Percentiles rank a stretch among this genome's conserved stretches.
Conservation (phyloP, 2,797 vertebrate species). For the Takifugu rubripes region DNA sequence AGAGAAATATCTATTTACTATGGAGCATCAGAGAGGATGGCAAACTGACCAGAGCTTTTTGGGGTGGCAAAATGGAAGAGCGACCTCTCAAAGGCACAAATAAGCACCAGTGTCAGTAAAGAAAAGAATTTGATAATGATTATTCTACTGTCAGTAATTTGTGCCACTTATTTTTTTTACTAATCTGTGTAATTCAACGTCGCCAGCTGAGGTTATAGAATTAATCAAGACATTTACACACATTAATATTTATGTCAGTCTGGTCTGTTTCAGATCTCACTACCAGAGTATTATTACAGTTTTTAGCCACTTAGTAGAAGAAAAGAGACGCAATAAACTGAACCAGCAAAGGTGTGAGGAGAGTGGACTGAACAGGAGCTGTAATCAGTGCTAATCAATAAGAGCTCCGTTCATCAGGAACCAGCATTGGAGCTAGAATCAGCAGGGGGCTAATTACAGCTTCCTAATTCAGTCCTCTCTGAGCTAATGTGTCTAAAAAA, state of each 20-base stretch:
- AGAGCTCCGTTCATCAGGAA: conserved; percentile 50
- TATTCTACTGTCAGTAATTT: too few relatives aligned
- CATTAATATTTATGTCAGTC: conserved; percentile 1
- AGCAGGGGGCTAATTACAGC: conserved; percentile 50
- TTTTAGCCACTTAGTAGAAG: background rate
- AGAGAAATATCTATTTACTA: too few relatives aligned
- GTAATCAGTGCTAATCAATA: conserved; percentile 20
- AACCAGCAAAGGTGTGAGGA: conserved; percentile 7
- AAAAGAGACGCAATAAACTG: background rate
- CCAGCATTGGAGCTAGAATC: conserved; percentile 30
- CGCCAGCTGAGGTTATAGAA: too few relatives aligned
- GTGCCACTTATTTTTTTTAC: too few relatives aligned
- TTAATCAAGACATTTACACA: background rate
- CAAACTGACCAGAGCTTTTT: too few relatives aligned
- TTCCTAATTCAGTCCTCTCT: conserved; percentile 12
- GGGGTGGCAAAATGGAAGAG: too few relatives aligned
- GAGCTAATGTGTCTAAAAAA: conserved; percentile 25
- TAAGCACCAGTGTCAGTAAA: too few relatives aligned
- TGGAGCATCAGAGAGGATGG: too few relatives aligned
- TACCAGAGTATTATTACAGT: background rate
- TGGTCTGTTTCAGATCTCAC: background rate
- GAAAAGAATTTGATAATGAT: too few relatives aligned
- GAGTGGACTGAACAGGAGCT: conserved; percentile 1
- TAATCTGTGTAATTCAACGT: too few relatives aligned
- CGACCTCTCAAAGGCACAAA: too few relatives aligned